Base-by-base conservation (phyloP, 2,888 invertebrate species). In the Galerucella nymphaeae region DNA sequence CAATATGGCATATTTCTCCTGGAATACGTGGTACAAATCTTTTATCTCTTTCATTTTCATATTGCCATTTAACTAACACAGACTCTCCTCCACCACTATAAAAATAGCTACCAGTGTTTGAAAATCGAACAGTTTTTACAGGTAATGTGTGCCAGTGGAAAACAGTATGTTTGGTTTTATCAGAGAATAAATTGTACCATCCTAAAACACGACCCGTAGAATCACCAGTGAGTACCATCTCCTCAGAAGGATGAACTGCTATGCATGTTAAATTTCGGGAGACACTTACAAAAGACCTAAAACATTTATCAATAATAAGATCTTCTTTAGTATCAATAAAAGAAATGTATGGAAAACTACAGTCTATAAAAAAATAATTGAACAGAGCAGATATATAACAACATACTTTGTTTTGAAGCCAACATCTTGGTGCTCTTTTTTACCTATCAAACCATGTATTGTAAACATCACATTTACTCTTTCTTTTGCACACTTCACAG, bases 121-220 rank as follows among this genome's bases (percentile, higher is more conserved):
- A 91, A 82, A 94, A 95, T 1, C 88, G 86, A 16, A 95, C 83
- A 82, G 92, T 90, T 59, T 88, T 88, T 0, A 94, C 91, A 45
- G 91, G 89, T 63, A 93, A 87, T 5, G 91, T 90, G 85, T 95
- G 95, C 95, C 95, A 95, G 83, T 95, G 94, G 80, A 90, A 90
- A 1, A 90, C 84, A 0, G 90, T 86, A 81, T 89, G 87, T 11
- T 82, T 76, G 55, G 82, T 81, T 61, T 78, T 73, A 58, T 78
- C 75, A 14, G 66, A 63, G 67, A 82, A 85, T 63, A 91, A 84
- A 70, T 87, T 85, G 65, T 87, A 90, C 92, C 93, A 94, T 13
- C 93, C 81, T 18, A 90, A 80, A 18, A 94, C 88, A 71, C 90
- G 87, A 0, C 95, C 95, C 53, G 86, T 85, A 50, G 86, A 87